These are phyloP conservation scores for Labeo calbasu DNA, from an alignment of 2,797 vertebrate genomes.

Conservation along the genomic window DNA sequence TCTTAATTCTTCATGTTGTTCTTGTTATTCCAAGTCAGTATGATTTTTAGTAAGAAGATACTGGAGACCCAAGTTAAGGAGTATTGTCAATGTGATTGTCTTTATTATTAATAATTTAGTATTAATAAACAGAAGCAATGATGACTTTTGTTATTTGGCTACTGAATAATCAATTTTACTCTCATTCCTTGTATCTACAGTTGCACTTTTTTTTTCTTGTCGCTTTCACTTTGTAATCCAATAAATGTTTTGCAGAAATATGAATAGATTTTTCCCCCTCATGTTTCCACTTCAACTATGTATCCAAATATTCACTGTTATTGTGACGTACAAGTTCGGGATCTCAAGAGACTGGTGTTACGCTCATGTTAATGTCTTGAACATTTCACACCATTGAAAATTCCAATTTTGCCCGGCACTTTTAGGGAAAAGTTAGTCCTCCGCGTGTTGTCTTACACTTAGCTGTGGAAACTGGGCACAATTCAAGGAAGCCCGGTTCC, in stretches of 20 bases:
- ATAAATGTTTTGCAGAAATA: constrained; percentile 51
- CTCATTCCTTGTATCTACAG: constrained; percentile 49
- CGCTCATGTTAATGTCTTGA: constrained; percentile 35
- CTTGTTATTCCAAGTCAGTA: background rate
- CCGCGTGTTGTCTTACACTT: constrained; percentile 58
- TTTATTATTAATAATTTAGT: constrained; percentile 10
- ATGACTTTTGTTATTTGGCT: constrained; percentile 15
- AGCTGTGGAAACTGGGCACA: constrained; percentile 74
- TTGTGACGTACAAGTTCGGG: background rate
- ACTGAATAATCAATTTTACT: constrained; percentile 19
- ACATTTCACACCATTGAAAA: constrained; percentile 53
- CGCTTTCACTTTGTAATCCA: constrained; percentile 38
- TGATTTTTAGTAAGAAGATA: background rate
- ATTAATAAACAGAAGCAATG: constrained; percentile 23
- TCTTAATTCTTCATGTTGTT: background rate
- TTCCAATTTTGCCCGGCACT: constrained; percentile 42
- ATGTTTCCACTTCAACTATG: background rate
- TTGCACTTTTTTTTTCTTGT: constrained; percentile 61
- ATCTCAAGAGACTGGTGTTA: constrained; percentile 9
- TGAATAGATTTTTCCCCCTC: background rate
- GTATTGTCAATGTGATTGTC: background rate
- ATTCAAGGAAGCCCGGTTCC: constrained; percentile 77
- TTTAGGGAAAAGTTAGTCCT: constrained; percentile 65
- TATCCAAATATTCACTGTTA: background rate
- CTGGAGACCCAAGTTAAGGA: background rate